These are phyloP conservation scores for Bradypodion pumilum DNA, from an alignment of 2,797 vertebrate genomes.

Conservation along the genomic window DNA sequence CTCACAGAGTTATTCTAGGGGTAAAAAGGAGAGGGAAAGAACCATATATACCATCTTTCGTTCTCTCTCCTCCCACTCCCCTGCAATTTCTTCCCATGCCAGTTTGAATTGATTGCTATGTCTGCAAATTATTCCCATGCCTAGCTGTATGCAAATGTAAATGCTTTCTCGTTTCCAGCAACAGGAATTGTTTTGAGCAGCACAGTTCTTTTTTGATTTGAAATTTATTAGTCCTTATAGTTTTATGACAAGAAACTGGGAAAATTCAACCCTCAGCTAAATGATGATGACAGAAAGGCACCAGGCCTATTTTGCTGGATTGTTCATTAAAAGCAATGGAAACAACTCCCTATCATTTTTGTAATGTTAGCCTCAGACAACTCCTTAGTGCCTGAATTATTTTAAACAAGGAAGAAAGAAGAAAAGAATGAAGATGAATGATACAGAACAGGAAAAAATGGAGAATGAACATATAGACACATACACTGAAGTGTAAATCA, in stretches of 20 bases:
- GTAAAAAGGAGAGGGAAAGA: no score
- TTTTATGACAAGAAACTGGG: background rate
- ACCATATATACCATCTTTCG: no score
- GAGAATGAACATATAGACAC: background rate
- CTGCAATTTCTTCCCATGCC: accelerated
- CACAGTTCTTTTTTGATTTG: conserved; percentile 32
- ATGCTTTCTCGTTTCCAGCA: conserved; percentile 37
- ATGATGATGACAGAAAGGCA: background rate
- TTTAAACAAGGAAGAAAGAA: conserved; percentile 34
- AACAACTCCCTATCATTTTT: conserved; percentile 38
- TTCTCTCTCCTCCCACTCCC: accelerated
- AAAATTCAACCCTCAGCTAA: background rate
- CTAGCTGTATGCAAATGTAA: conserved; percentile 40
- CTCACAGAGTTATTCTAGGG: no score
- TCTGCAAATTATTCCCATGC: background rate
- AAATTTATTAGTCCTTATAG: conserved; percentile 25
- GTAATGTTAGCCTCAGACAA: conserved; percentile 20
- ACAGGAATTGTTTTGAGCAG: conserved; percentile 43
- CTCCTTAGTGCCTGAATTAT: background rate
- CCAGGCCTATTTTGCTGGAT: background rate
- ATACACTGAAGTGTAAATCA: background rate
- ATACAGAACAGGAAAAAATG: background rate
- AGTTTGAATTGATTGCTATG: conserved; percentile 8
- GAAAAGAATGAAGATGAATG: conserved; percentile 19
- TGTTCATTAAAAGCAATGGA: conserved; percentile 49